Base-by-base conservation (phyloP, 1,140 invertebrate genomes). In the Orius laevigatus region DNA sequence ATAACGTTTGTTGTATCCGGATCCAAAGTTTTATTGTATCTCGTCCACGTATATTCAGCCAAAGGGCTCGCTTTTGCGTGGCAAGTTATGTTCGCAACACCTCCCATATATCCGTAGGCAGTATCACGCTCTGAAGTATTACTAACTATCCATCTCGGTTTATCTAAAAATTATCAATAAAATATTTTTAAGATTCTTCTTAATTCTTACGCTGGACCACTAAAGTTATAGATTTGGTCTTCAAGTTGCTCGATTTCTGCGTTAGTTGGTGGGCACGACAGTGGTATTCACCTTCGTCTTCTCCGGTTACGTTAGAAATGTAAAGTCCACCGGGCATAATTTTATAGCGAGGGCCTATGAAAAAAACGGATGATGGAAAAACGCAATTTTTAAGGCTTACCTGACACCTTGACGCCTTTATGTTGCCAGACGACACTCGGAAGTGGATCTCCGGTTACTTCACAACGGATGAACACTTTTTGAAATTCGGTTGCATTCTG, bases 131-230 rank as follows among this genome's bases (percentile, higher is more conserved):
- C n/a, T n/a, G 25, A 25, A 19, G 40, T n/a, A 10, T 51, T 25
- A 19, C 42, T 18, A 31, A 31, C 18, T 20, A 31, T 18, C 49
- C 49, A 51, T 35, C 39, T 46, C 2, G 49, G 49, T 40, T 46
- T 51, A 12, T 51, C 49, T 51, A 32, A 11, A 44, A 42, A 42
- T 16, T 6, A 42, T 6, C 5, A 3, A 38, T 12, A 38, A 38
- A 12, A 38, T 38, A 4, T 38, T 10, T 38, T 38, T 14, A 12
- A 4, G 15, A n/a, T n/a, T n/a, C n/a, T n/a, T 43, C 11, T 25
- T n/a, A n/a, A 31, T 47, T 67, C 66, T 69, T 63, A 73, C 70
- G 70, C 62, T 70, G 66, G 50, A 73, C 66, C 58, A 68, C 67
- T 50, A 73, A 61, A 51, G 60, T 62, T 56, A 73, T 68, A n/a